Evolutionary conservation across 2,888 invertebrate species (phyloP).

Genomic region (Heteromyza rotundicornis): DNA sequence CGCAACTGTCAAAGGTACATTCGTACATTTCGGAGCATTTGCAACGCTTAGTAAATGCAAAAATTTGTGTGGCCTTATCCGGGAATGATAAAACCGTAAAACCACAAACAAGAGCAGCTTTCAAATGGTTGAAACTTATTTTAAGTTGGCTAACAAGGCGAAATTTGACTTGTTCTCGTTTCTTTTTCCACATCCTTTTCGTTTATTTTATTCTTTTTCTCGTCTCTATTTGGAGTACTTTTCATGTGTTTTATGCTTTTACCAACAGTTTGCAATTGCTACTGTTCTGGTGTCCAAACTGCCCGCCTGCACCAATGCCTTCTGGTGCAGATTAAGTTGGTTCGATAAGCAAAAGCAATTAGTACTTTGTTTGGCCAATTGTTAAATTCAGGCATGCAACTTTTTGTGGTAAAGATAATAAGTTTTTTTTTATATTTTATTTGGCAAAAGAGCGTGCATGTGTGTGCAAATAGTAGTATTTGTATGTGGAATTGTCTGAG

Average conservation of each 20-base stretch:
- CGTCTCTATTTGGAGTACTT: not conserved
- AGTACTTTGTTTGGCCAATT: slow-evolving; percentile 2
- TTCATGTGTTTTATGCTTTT: slow-evolving; percentile 3
- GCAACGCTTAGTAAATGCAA: not conserved
- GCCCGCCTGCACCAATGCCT: not conserved
- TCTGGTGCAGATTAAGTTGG: slow-evolving; percentile 3
- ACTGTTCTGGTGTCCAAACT: not conserved
- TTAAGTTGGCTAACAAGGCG: slow-evolving; percentile 10
- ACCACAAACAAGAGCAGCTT: slow-evolving; percentile 16
- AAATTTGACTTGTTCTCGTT: not conserved
- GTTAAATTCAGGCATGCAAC: not conserved
- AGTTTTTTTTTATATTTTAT: no score
- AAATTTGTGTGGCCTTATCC: slow-evolving; percentile 7
- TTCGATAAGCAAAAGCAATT: slow-evolving; percentile 13
- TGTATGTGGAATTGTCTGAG: no score
- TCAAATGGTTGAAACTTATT: slow-evolving; percentile 12
- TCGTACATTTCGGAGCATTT: not conserved
- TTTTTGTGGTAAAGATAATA: not conserved
- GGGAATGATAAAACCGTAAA: not conserved
- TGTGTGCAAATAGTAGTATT: no score
- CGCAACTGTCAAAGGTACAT: slow-evolving; percentile 8
- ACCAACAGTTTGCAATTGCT: no score
- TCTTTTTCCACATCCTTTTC: not conserved
- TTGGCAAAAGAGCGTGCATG: no score
- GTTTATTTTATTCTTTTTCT: not conserved